Conservation (phyloP, 53 echinoderm and acorn worm genomes). For the Hippasteria phrygiana region DNA sequence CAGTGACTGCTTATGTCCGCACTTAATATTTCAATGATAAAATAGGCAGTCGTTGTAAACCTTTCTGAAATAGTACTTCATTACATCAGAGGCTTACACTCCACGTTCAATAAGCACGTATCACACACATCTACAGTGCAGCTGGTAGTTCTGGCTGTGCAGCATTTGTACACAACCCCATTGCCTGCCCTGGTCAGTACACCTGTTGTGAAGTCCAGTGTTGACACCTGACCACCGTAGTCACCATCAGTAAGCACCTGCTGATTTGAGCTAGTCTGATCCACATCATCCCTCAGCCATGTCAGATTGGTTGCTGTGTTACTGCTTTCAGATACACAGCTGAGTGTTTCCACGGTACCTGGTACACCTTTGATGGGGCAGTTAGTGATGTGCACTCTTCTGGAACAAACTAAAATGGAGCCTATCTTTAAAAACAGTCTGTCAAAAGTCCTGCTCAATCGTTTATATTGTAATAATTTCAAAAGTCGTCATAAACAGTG, state of each 20-base stretch:
- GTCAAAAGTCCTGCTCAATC: too few relatives aligned
- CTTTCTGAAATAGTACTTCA: too few relatives aligned
- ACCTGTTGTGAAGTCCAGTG: not conserved
- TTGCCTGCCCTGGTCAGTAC: slow-evolving; percentile 8
- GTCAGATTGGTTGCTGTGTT: slow-evolving; percentile 19
- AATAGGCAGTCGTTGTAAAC: too few relatives aligned
- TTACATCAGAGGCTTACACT: not conserved
- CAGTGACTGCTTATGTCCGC: too few relatives aligned
- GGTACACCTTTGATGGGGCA: not conserved
- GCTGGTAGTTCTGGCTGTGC: not conserved
- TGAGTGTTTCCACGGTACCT: not conserved
- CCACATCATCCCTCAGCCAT: not conserved
- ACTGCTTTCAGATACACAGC: not conserved
- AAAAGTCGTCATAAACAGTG: too few relatives aligned
- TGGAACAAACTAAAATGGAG: not conserved
- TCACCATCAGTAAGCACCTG: not conserved
- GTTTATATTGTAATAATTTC: too few relatives aligned
- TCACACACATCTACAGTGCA: not conserved
- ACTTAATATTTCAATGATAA: too few relatives aligned
- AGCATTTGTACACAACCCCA: slow-evolving; percentile 7
- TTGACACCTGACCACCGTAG: not conserved
- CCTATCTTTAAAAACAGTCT: too few relatives aligned
- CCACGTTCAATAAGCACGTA: not conserved
- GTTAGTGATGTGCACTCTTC: not conserved
- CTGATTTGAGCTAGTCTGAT: not conserved